Percentiles rank a stretch among this genome's conserved stretches.
Evolutionary conservation across 2,888 invertebrate species (phyloP).

Genomic region (Netelia virgata): DNA sequence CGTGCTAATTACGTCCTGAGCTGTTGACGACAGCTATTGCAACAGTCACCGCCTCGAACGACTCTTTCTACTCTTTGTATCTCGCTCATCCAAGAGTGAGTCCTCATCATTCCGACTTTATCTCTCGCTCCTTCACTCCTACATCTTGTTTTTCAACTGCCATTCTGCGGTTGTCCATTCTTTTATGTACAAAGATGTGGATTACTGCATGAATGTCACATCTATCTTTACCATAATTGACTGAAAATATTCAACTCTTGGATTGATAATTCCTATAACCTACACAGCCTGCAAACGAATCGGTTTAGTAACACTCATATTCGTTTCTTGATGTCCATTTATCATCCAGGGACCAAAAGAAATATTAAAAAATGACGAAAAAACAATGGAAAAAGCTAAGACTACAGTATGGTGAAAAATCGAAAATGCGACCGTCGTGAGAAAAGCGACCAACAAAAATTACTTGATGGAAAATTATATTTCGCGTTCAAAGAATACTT

Average conservation of each 20-base stretch:
- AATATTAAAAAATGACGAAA: too few species aligned
- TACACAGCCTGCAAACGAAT: slow-evolving; percentile 8
- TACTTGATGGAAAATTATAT: too few species aligned
- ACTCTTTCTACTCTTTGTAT: slow-evolving; percentile 37
- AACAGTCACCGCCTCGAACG: slow-evolving; percentile 31
- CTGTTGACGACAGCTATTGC: slow-evolving; percentile 64
- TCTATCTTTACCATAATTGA: slow-evolving; percentile 51
- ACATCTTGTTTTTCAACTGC: slow-evolving; percentile 33
- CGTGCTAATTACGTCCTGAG: slow-evolving; percentile 69
- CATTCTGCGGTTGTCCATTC: slow-evolving; percentile 23
- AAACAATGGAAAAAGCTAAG: too few species aligned
- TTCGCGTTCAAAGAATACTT: too few species aligned
- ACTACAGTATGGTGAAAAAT: too few species aligned
- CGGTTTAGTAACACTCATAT: neutral
- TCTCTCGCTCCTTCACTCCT: neutral
- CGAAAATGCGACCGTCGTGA: too few species aligned
- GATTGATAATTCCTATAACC: slow-evolving; percentile 30
- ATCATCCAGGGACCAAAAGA: neutral
- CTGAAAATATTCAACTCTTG: slow-evolving; percentile 47
- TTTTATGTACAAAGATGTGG: slow-evolving; percentile 2
- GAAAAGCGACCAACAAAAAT: too few species aligned
- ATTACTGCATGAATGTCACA: neutral
- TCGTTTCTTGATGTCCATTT: neutral
- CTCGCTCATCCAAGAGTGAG: slow-evolving; percentile 7
- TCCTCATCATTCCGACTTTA: slow-evolving; percentile 1